Evolutionary conservation across 2,113 vertebrate genomes (phyloP), one percentile per base, ranked within the genome.

Genomic region (Saguinus midas): DNA sequence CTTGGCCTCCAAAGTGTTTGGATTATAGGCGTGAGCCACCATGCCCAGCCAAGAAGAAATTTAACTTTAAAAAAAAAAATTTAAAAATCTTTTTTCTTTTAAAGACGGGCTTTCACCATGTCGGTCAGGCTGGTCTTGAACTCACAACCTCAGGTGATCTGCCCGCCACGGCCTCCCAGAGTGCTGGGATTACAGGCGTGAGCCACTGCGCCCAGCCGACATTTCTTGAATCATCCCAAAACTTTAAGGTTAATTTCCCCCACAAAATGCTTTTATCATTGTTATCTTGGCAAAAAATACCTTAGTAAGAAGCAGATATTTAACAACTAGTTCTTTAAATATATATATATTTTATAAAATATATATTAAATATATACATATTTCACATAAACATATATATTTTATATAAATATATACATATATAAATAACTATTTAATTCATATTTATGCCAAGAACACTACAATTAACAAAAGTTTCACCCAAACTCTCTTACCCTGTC

Each of bases 401-500:
- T 5, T 43, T 81, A 48, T 78, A 48, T 43, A 43, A 5, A 43
- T 43, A 43, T 43, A 43, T 43, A 43, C 6, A 43, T 43, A 43
- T 43, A 43, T 43, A 43, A 5, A 43, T 5, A 48, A 48, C 40
- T 64, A 81, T 76, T 5, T 88, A 94, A 76, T 61, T 95, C 70
- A 75, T 88, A 90, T 57, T 96, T 97, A 70, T 85, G 48, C 76
- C 75, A 97, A 97, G 80, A 94, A 95, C n/a, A 88, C 73, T 81
- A 75, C 17, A 92, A 86, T 70, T 94, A 80, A 90, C 76, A 73
- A 61, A 93, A 66, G 23, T 90, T 91, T 94, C 35, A 92, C 29
- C 12, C 43, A 88, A 68, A 92, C 27, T 90, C 50, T 73, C 66
- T 78, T 78, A 90, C n/a, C 23, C 52, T 94, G 57, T 45, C 57